Evolutionary conservation across 2,888 invertebrate species (phyloP), one percentile per base, ranked within the genome.

Genomic region (Lasioglossum malachurum): DNA sequence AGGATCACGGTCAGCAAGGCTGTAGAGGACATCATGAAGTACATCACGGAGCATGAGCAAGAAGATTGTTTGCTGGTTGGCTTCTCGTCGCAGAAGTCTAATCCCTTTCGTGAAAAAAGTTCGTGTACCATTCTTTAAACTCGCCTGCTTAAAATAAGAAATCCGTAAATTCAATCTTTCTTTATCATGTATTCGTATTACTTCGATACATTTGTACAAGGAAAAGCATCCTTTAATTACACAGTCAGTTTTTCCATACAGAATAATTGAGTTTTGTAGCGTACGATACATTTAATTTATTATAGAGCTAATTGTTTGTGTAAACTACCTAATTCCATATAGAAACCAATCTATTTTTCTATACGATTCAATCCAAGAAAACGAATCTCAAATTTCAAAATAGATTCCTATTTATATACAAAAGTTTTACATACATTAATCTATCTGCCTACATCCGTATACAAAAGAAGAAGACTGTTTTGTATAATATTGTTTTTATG

Each of bases 41-140:
- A 97, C 94, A 98, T 99, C 89, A 97, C 97, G 71, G 98, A 99
- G 93, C 98, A 99, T 94, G 98, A 98, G 94, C 98, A 98, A 92
- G 99, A 99, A 94, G 99, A 99, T 96, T 99, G 98, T 93, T 97
- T 99, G 75, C 96, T 99, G 89, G 98, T 98, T 89, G 99, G 99
- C 57, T 99, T 99, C 95, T 98, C 98, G 88, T 98, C 98, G 91
- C 99, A 99, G 95, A 98, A 98, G 95, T 98, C 98, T 27, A 99
- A 99, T 96, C 99, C 99, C 46, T 99, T 98, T 96, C 97, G 98
- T 90, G 99, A 99, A 96, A 99, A 99, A 96, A 98, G 98, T 95
- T 97, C 98, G 85, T 99, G 99, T 96, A 97, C 97, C 92, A 96
- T 98, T 92, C 96, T 98, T 91, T 98, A 98, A 97, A 93, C 74